Evolutionary conservation across 2,888 invertebrate genomes (phyloP), one percentile per base, ranked within the genome.

Genomic region (Argynnis bischoffii): DNA sequence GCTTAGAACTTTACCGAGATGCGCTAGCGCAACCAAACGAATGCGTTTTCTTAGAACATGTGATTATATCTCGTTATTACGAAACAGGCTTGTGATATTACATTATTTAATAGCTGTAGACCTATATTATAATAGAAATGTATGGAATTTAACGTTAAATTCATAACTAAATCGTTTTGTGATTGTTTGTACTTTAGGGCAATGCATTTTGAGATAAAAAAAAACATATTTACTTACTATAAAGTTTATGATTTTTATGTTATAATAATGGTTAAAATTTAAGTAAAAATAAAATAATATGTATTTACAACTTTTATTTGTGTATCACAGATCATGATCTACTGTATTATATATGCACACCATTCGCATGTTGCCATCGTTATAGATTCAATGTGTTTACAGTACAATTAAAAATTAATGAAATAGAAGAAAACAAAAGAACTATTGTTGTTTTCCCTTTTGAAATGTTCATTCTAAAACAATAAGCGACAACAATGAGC

Each of bases 1-100:
- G 74, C 73, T 71, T 73, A 74, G 70, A 72, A 72, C 70, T 70
- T 64, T 72, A 74, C 70, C 53, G 75, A 78, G 81, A 77, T 81
- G 80, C 75, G 76, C 72, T 72, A 64, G 63, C 77, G 76, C 77
- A 77, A 76, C 74, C 53, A 73, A 74, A 79, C 79, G 78, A 76
- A 76, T 76, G 77, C 78, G 69, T 71, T 77, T 76, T 74, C 75
- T 70, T 67, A 74, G 74, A 72, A 71, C 48, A 57, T 51, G 66
- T 66, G 69, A 69, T 71, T 67, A 71, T 55, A 71, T 67, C 64
- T 61, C 50, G 57, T 67, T 46, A 66, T 66, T 55, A 63, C 65
- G 14, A 46, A 50, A 48, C 48, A 31, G 59, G 47, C 59, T 53
- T 41, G 18, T 35, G 18, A 41, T 56, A 61, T 55, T 48, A 60